These are phyloP conservation scores for Cylindroiulus punctatus DNA, from an alignment of 2,888 invertebrate species.

Conservation along the genomic window DNA sequence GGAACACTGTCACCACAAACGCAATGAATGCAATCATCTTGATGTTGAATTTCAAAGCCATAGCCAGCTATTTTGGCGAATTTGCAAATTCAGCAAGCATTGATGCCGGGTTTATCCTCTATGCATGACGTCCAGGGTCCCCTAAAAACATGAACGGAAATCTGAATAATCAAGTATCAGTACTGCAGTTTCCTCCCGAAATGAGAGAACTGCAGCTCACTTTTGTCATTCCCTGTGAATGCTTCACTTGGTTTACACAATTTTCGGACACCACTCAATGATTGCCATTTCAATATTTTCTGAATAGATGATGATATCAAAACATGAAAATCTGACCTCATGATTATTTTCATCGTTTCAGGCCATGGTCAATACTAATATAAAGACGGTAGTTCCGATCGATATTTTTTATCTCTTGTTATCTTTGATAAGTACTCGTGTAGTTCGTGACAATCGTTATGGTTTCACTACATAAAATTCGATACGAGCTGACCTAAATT, in stretches of 20 bases:
- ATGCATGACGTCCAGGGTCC: not conserved
- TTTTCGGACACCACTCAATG: not conserved
- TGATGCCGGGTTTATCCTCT: not conserved
- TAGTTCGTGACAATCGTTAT: too few species aligned
- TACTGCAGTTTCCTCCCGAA: not conserved
- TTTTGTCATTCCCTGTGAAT: not conserved
- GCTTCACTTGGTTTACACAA: not conserved
- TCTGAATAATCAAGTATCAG: not conserved
- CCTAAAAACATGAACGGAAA: not conserved
- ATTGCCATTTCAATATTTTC: not conserved
- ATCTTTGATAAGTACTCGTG: too few species aligned
- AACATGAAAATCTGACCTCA: not conserved
- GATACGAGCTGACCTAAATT: too few species aligned
- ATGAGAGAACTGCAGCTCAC: not conserved
- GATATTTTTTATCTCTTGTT: too few species aligned
- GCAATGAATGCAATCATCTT: not conserved
- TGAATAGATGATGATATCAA: not conserved
- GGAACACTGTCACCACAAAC: not conserved
- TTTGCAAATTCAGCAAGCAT: not conserved
- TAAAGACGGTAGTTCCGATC: too few species aligned
- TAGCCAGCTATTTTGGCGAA: not conserved
- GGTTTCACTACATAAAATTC: too few species aligned
- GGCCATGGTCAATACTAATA: too few species aligned
- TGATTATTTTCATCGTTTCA: too few species aligned
- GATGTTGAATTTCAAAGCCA: not conserved